Evolutionary conservation across 2,113 vertebrate genomes (phyloP).

Genomic region (Butorides virescens): DNA sequence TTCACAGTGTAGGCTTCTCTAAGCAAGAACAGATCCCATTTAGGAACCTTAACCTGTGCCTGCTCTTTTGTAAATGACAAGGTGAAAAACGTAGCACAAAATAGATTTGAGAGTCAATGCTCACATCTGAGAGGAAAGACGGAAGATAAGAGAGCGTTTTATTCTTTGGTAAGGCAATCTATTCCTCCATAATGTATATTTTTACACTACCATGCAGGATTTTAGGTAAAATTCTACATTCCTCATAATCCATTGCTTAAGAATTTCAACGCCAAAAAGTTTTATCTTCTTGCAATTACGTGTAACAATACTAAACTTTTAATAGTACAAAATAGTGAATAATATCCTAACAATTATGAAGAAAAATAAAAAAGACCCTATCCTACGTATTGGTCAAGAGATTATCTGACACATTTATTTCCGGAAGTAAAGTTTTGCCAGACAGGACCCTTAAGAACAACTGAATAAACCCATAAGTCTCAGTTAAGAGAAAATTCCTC

Average conservation of each 20-base stretch:
- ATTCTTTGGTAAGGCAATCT: neutral
- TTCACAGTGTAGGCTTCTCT: neutral
- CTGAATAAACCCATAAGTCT: neutral
- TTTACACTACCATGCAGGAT: neutral
- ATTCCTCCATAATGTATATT: accelerated
- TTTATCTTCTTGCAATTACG: neutral
- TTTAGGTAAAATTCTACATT: neutral
- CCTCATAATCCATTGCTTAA: neutral
- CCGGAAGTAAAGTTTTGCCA: neutral
- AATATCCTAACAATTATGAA: neutral
- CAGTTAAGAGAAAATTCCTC: neutral
- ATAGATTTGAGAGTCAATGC: neutral
- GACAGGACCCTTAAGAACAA: neutral
- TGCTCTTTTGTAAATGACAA: neutral
- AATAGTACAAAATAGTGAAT: neutral
- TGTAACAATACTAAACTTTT: neutral
- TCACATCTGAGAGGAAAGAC: neutral
- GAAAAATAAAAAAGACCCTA: neutral
- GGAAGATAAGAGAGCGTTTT: neutral
- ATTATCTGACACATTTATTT: neutral
- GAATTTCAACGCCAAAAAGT: neutral
- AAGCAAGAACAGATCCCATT: neutral
- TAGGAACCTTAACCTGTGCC: neutral
- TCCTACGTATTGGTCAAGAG: neutral
- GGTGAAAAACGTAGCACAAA: neutral